These are phyloP conservation scores for Watsonalla binaria DNA, from an alignment of 2,888 invertebrate genomes.

Conservation along the genomic window DNA sequence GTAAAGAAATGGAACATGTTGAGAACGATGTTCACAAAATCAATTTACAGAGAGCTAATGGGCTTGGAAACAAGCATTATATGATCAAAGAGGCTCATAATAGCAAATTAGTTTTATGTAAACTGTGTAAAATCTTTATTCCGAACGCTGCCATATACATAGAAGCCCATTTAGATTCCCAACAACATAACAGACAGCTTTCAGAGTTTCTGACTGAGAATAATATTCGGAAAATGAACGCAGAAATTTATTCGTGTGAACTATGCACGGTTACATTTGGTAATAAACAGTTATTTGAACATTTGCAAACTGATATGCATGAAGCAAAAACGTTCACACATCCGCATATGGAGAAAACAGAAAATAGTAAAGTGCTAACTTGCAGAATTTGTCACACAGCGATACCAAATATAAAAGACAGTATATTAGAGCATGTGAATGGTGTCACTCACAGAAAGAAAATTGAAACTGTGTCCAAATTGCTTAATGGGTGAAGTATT, in stretches of 20 bases:
- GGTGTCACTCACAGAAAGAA: background rate
- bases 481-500: background rate
- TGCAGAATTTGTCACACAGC: background rate
- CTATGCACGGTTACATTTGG: background rate
- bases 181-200: no score
- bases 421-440: background rate
- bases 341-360: background rate
- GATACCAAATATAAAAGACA: background rate
- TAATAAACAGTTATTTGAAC: background rate
- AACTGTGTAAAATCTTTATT: background rate
- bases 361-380: background rate
- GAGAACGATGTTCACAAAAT: background rate
- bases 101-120: background rate
- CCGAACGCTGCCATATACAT: no score
- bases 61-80: background rate
- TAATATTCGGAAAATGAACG: background rate
- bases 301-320: background rate
- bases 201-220: no score
- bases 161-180: no score
- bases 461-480: background rate
- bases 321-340: background rate
- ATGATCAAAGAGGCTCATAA: background rate
- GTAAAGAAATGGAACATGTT: background rate
- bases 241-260: background rate
- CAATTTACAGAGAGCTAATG: background rate